Evolutionary conservation across 2,113 vertebrate genomes (phyloP).

Genomic region (Sinocyclocheilus grahami): DNA sequence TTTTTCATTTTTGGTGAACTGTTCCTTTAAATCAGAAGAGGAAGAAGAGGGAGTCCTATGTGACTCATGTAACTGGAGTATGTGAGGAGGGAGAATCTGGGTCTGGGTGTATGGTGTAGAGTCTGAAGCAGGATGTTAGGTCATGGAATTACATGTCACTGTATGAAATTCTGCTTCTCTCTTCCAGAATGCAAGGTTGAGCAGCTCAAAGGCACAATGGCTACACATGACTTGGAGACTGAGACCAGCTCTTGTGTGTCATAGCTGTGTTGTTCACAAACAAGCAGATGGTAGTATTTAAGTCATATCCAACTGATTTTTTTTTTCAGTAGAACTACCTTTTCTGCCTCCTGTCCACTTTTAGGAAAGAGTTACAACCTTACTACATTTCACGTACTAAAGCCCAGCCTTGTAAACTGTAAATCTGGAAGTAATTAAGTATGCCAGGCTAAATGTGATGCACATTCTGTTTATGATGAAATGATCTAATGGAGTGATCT

Average conservation of each 20-base stretch:
- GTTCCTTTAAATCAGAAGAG: background rate
- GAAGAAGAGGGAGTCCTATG: background rate
- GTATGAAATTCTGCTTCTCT: conserved; percentile 36
- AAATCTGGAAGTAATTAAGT: background rate
- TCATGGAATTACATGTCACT: conserved; percentile 50
- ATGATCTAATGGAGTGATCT: background rate
- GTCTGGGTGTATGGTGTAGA: conserved; percentile 46
- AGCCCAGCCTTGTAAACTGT: background rate
- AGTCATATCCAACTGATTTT: background rate
- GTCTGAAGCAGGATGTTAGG: conserved; percentile 56
- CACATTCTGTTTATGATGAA: background rate
- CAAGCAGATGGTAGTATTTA: background rate
- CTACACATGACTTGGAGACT: background rate
- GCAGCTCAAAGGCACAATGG: background rate
- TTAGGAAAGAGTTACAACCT: background rate
- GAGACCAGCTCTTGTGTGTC: background rate
- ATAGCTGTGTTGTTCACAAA: background rate
- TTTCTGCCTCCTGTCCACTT: background rate
- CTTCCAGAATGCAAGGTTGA: conserved; percentile 4
- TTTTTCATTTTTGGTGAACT: background rate
- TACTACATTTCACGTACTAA: background rate
- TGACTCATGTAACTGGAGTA: background rate
- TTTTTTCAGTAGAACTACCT: background rate
- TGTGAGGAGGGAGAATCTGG: background rate
- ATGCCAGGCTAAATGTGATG: too few relatives aligned